These are phyloP conservation scores for Trichoplusia ni DNA, from an alignment of 1,140 invertebrate genomes.

Conservation along the genomic window DNA sequence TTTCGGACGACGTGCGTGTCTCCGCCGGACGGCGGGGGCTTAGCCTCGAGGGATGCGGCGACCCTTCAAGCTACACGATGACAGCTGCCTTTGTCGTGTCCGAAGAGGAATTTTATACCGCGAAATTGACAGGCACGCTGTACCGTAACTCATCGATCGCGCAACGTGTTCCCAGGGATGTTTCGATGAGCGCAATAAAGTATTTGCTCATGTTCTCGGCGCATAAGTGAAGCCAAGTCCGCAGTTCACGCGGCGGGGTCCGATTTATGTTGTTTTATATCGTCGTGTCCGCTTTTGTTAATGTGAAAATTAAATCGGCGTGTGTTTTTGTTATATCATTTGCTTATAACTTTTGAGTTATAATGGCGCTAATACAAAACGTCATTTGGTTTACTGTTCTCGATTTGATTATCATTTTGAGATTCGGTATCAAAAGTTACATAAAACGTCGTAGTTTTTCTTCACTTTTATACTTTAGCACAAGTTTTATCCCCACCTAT, in stretches of 20 bases:
- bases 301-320: slow-evolving; percentile 73
- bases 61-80: slow-evolving; percentile 65
- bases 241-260: slow-evolving; percentile 54
- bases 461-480: too few species aligned
- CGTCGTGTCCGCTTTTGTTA: slow-evolving; percentile 75
- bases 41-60: slow-evolving; percentile 66
- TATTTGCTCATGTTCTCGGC: slow-evolving; percentile 55
- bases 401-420: neutral
- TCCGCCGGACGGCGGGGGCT: slow-evolving; percentile 55
- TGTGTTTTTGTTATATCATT: slow-evolving; percentile 39
- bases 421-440: neutral
- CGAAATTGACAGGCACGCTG: slow-evolving; percentile 71
- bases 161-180: slow-evolving; percentile 50
- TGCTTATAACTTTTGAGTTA: slow-evolving; percentile 24
- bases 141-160: slow-evolving; percentile 59
- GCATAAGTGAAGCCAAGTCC: slow-evolving; percentile 41
- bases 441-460: too few species aligned
- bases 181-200: slow-evolving; percentile 63
- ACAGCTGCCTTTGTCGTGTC: slow-evolving; percentile 74
- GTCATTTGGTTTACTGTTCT: neutral
- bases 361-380: neutral
- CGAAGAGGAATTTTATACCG: slow-evolving; percentile 70
- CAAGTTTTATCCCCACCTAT: neutral
- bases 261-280: slow-evolving; percentile 75
- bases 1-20: slow-evolving; percentile 67